Conservation (phyloP, 2,888 invertebrate genomes). For the Metallyticus violacea region DNA sequence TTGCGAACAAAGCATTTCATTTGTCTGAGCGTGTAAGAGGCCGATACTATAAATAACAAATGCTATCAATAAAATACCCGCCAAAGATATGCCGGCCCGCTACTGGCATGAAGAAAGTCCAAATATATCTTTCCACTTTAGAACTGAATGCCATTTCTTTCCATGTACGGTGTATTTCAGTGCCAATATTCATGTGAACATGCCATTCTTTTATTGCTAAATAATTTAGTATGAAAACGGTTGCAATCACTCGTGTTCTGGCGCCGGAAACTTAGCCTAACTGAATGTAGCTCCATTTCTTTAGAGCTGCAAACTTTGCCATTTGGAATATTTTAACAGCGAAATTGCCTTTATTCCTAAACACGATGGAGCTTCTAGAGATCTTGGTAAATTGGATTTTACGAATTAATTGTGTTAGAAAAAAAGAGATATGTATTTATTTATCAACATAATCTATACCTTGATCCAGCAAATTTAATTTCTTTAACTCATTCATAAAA, state of each 20-base stretch:
- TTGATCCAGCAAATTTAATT: too few species aligned
- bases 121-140: neutral
- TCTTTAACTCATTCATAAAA: too few species aligned
- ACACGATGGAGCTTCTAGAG: too few species aligned
- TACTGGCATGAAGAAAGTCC: neutral
- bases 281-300: neutral
- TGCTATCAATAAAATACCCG: neutral
- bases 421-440: too few species aligned
- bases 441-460: too few species aligned
- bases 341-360: too few species aligned
- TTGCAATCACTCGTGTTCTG: neutral
- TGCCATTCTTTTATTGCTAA: neutral
- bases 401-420: too few species aligned
- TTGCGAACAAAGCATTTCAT: neutral
- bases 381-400: too few species aligned
- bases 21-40: neutral
- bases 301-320: neutral
- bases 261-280: neutral
- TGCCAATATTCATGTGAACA: neutral
- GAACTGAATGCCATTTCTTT: too few species aligned
- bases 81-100: neutral
- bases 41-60: neutral
- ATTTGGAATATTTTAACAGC: too few species aligned
- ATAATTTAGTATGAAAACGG: neutral
- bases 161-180: neutral